Conservation (phyloP, 2,888 invertebrate species). For the Ennomos quercinarius region DNA sequence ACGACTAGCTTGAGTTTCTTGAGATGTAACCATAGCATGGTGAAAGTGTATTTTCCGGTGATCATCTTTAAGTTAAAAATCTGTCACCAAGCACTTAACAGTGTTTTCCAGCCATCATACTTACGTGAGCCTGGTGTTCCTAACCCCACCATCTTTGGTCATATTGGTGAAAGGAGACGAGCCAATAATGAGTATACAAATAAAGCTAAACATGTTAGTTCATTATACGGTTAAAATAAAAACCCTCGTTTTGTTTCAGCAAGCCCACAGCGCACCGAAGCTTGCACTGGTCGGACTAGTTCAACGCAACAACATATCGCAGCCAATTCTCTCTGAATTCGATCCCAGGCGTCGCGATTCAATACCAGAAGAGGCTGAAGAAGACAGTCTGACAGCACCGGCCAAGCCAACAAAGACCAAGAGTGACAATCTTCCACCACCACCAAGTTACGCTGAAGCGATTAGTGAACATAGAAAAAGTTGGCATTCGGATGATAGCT, state of each 20-base stretch:
- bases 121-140: too few relatives aligned
- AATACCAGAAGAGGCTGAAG: slow-evolving; percentile 87
- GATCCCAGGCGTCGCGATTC: slow-evolving; percentile 85
- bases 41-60: too few relatives aligned
- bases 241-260: slow-evolving; percentile 60
- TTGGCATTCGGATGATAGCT: slow-evolving; percentile 82
- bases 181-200: too few relatives aligned
- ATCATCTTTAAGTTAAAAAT: too few relatives aligned
- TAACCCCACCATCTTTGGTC: too few relatives aligned
- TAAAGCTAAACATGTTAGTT: too few relatives aligned
- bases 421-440: slow-evolving; percentile 70
- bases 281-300: slow-evolving; percentile 78
- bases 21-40: too few relatives aligned
- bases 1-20: too few relatives aligned
- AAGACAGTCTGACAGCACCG: slow-evolving; percentile 65
- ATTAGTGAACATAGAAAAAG: slow-evolving; percentile 77
- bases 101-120: too few relatives aligned
- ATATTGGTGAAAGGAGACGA: too few relatives aligned
- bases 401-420: slow-evolving; percentile 68
- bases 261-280: slow-evolving; percentile 88
- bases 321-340: slow-evolving; percentile 85
- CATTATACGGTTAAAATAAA: too few relatives aligned
- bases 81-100: too few relatives aligned
- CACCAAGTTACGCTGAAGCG: slow-evolving; percentile 75
- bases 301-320: slow-evolving; percentile 86